Percentiles rank a stretch among this genome's conserved stretches.
These are phyloP conservation scores for Heliconius charithonia DNA, from an alignment of 2,888 invertebrate genomes.

Conservation along the genomic window DNA sequence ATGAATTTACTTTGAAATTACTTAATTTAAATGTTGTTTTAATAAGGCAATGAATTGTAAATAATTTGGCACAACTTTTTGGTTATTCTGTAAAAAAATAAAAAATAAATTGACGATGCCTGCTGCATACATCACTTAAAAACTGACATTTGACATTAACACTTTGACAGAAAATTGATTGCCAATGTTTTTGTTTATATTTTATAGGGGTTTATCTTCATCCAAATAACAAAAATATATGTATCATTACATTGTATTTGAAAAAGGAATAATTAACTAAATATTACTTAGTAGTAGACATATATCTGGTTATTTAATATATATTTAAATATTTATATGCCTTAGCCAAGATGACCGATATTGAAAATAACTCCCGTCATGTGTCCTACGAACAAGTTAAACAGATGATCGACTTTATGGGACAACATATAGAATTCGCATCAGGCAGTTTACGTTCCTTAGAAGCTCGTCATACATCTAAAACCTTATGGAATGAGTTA, in stretches of 20 bases:
- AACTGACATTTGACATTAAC: conserved; percentile 1
- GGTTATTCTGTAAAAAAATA: neutral
- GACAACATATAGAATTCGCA: conserved; percentile 67
- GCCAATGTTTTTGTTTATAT: conserved; percentile 2
- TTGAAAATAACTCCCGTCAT: conserved; percentile 45
- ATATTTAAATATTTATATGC: neutral
- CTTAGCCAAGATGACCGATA: conserved; percentile 38
- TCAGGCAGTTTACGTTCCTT: conserved; percentile 61
- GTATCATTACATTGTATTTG: neutral
- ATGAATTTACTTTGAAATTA: too few relatives aligned
- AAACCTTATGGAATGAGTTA: conserved; percentile 65
- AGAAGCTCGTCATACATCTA: conserved; percentile 65
- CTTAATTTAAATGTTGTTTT: too few relatives aligned
- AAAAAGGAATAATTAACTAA: neutral
- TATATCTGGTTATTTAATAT: too few relatives aligned
- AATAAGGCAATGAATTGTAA: too few relatives aligned
- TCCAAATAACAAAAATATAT: neutral
- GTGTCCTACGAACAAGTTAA: conserved; percentile 68
- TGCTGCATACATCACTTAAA: neutral
- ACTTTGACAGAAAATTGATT: neutral
- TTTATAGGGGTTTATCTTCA: neutral
- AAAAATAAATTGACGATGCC: neutral
- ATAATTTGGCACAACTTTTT: neutral
- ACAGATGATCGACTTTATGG: conserved; percentile 69
- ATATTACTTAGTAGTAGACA: too few relatives aligned